Conservation (phyloP, 2,888 invertebrate genomes). For the Deilephila porcellus region DNA sequence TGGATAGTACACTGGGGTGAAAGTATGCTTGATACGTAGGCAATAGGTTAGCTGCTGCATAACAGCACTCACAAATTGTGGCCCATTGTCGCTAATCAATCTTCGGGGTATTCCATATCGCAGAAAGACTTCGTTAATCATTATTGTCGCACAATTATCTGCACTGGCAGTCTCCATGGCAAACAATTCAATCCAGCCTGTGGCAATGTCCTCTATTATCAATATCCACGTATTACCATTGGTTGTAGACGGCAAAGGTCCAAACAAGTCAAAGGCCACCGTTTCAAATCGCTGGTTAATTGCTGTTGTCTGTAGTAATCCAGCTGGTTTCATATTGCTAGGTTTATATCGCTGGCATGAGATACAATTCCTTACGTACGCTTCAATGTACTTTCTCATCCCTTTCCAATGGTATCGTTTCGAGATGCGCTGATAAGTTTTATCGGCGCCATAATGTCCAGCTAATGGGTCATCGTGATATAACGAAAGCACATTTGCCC, state of each 20-base stretch:
- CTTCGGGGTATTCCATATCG: conserved; percentile 54
- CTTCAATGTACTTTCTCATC: conserved; percentile 28
- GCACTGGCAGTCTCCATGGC: conserved; percentile 35
- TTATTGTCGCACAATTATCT: conserved; percentile 2
- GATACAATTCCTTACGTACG: background rate
- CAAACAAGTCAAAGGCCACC: background rate
- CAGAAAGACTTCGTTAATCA: conserved; percentile 44
- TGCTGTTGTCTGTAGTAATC: conserved; percentile 1
- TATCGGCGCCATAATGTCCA: conserved; percentile 33
- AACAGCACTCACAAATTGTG: too few relatives aligned
- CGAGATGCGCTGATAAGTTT: conserved; percentile 8
- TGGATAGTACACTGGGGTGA: too few relatives aligned
- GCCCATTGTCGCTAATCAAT: conserved; percentile 53
- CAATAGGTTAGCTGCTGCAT: too few relatives aligned
- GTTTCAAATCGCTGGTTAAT: conserved; percentile 6
- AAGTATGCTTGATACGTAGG: too few relatives aligned
- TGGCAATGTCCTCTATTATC: conserved; percentile 5
- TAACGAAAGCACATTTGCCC: conserved; percentile 37
- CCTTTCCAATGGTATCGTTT: conserved; percentile 11
- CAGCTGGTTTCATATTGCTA: background rate
- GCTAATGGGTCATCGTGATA: conserved; percentile 34
- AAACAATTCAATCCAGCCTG: conserved; percentile 49
- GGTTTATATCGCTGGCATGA: background rate
- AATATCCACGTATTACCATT: conserved; percentile 11
- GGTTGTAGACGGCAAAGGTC: background rate